A percentile compares a stretch with the other conserved stretches of the same genome.
These are phyloP conservation scores for Drosophila equinoxialis DNA, from an alignment of 1,140 invertebrate species.

Conservation along the genomic window DNA sequence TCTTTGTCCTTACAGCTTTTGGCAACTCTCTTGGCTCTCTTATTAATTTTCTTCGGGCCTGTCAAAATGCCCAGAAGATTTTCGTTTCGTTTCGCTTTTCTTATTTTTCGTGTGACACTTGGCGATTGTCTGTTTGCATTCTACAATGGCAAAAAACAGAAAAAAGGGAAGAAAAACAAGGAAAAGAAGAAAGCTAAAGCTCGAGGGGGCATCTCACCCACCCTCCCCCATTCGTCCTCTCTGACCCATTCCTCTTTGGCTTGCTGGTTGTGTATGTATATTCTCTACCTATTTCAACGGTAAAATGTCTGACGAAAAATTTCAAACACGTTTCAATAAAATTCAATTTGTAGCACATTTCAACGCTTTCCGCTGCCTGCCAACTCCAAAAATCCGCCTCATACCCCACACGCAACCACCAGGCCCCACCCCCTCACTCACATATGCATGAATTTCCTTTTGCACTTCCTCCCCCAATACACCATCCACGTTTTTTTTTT, in stretches of 20 bases:
- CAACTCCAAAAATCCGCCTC: constrained; percentile 27
- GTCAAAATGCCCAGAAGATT: constrained; percentile 18
- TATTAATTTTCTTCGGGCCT: neutral
- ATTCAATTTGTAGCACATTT: constrained; percentile 81
- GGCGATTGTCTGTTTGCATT: constrained; percentile 67
- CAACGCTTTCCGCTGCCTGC: constrained; percentile 79
- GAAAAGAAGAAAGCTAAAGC: neutral
- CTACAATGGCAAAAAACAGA: constrained; percentile 60
- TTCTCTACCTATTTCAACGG: constrained; percentile 24
- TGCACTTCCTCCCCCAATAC: constrained; percentile 53
- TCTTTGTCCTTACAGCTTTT: too few relatives aligned
- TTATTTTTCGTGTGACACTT: constrained; percentile 50
- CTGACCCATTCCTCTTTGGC: too few relatives aligned
- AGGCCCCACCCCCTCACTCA: constrained; percentile 32
- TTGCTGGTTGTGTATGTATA: neutral
- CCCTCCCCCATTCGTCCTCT: neutral
- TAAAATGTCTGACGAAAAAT: constrained; percentile 69
- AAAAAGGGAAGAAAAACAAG: neutral
- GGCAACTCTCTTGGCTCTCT: neutral
- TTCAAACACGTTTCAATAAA: constrained; percentile 81
- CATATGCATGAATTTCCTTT: constrained; percentile 80
- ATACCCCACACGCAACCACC: neutral
- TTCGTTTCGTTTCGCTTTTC: neutral
- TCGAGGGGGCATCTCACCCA: constrained; percentile 16
- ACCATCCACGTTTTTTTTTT: constrained; percentile 11